These are phyloP conservation scores for Drosophila stalkeri DNA, from an alignment of 2,888 invertebrate genomes.

Conservation along the genomic window DNA sequence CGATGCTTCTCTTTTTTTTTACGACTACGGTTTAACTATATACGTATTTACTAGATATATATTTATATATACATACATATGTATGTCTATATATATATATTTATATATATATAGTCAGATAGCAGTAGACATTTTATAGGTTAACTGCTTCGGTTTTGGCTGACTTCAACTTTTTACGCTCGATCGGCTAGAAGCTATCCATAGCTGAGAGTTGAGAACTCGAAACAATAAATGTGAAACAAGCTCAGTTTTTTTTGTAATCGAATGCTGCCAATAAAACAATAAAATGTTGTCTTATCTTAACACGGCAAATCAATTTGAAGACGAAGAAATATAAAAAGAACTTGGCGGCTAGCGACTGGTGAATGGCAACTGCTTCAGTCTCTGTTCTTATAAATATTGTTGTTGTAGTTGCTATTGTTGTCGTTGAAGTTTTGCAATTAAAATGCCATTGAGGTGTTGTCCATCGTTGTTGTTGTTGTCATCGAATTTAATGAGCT, in stretches of 20 bases:
- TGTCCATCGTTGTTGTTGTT: conserved; percentile 22
- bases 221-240: conserved; percentile 60
- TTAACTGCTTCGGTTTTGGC: conserved; percentile 69
- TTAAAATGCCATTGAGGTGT: conserved; percentile 71
- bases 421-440: conserved; percentile 68
- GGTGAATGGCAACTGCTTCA: conserved; percentile 43
- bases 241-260: conserved; percentile 47
- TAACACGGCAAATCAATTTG: conserved; percentile 57
- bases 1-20: conserved; percentile 35
- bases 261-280: conserved; percentile 50
- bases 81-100: background rate
- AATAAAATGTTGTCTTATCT: conserved; percentile 69
- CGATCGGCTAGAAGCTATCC: conserved; percentile 52
- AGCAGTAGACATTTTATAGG: conserved; percentile 64
- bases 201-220: conserved; percentile 14
- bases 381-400: conserved; percentile 11
- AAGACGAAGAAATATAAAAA: conserved; percentile 32
- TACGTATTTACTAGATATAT: conserved; percentile 6
- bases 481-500: conserved; percentile 45
- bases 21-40: conserved; percentile 25
- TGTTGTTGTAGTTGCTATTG: conserved; percentile 33
- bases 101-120: conserved; percentile 28
- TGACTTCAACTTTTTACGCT: conserved; percentile 73
- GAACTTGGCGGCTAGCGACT: conserved; percentile 34
- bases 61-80: conserved; percentile 1